phyloP scores from a whole-genome alignment of 2,888 invertebrate species.

The Corbicula japonica region DNA sequence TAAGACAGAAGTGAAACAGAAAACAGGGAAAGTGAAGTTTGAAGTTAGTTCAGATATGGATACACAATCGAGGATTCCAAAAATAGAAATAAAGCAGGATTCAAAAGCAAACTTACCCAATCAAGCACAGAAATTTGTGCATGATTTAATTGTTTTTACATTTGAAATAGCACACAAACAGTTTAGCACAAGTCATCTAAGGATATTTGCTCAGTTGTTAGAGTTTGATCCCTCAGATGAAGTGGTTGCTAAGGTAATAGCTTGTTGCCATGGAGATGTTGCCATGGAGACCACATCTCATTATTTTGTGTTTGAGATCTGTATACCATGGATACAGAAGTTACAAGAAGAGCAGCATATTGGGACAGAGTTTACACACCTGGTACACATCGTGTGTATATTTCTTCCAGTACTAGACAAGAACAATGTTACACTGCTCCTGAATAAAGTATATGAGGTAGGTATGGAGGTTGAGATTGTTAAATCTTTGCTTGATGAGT shows the following conservation, averaged over 20 bases:
- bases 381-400: conserved; percentile 69
- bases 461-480: no score
- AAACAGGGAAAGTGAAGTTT: conserved; percentile 67
- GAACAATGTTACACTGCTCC: conserved; percentile 47
- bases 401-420: conserved; percentile 68
- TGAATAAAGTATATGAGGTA: conserved; percentile 71
- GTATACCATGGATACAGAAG: conserved; percentile 74
- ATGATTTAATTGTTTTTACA: conserved; percentile 64
- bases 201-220: conserved; percentile 69
- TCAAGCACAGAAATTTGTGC: conserved; percentile 62
- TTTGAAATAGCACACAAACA: conserved; percentile 68
- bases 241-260: conserved; percentile 64
- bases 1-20: conserved; percentile 50
- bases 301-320: conserved; percentile 75
- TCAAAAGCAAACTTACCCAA: conserved; percentile 47
- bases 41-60: conserved; percentile 21
- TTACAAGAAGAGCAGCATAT: conserved; percentile 58
- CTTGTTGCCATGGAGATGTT: conserved; percentile 66
- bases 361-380: conserved; percentile 59
- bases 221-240: conserved; percentile 67
- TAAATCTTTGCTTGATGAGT: no score
- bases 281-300: conserved; percentile 59
- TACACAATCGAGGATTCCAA: conserved; percentile 17
- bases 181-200: conserved; percentile 57
- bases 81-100: conserved; percentile 20